Percentiles rank a stretch among this genome's conserved stretches.
phyloP scores from a whole-genome alignment of 2,888 invertebrate genomes.

The Oscheius sp. region DNA sequence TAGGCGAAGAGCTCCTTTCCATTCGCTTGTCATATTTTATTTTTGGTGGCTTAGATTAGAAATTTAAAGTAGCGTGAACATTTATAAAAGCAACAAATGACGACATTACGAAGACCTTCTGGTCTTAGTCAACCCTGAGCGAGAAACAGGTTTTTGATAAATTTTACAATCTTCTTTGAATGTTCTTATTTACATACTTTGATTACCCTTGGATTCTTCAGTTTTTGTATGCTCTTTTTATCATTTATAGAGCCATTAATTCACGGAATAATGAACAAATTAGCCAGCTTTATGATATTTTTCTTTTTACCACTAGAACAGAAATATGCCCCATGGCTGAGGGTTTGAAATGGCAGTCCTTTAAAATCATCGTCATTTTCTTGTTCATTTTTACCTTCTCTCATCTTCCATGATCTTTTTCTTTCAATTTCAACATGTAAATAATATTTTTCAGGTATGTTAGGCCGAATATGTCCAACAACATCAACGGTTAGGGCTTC shows the following conservation, averaged over 20 bases:
- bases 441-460: constrained; percentile 37
- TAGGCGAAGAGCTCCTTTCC: constrained; percentile 60
- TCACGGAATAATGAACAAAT: too few relatives aligned
- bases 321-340: neutral
- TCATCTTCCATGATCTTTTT: neutral
- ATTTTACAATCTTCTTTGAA: neutral
- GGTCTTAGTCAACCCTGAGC: constrained; percentile 24
- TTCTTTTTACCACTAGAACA: neutral
- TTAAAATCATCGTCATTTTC: neutral
- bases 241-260: too few relatives aligned
- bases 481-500: neutral
- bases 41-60: too few relatives aligned
- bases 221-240: too few relatives aligned
- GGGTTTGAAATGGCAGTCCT: neutral
- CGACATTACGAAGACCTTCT: neutral
- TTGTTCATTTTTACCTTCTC: neutral
- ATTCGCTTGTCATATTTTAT: constrained; percentile 38
- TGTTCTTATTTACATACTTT: neutral
- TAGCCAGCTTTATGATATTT: too few relatives aligned
- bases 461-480: constrained; percentile 45
- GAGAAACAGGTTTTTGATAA: constrained; percentile 23
- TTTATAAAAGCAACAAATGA: neutral
- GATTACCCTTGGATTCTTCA: neutral
- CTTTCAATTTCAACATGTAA: neutral
- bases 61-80: too few relatives aligned